Conservation (phyloP, 2,888 invertebrate genomes). For the Eilema griseolum region DNA sequence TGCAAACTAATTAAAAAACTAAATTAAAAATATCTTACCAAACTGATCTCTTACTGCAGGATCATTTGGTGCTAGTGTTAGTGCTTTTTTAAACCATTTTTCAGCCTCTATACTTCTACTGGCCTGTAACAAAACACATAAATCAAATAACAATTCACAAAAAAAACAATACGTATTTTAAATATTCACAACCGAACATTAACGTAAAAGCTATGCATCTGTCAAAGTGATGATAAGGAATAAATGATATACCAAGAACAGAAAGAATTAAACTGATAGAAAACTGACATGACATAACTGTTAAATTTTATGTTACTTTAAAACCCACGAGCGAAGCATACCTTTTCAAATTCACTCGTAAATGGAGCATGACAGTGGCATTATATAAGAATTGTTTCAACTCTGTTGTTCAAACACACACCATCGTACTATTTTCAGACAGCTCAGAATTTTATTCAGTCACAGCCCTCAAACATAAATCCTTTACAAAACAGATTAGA, state of each 20-base stretch:
- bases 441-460: neutral
- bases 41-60: constrained; percentile 96
- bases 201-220: neutral
- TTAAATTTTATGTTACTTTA: neutral
- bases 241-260: too few species aligned
- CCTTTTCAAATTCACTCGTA: neutral
- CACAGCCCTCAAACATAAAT: neutral
- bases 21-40: constrained; percentile 84
- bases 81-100: constrained; percentile 95
- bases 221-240: neutral
- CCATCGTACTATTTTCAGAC: neutral
- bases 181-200: neutral
- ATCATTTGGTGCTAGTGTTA: constrained; percentile 93
- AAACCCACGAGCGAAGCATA: too few species aligned
- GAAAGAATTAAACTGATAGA: neutral
- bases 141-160: constrained; percentile 1
- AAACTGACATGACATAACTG: neutral
- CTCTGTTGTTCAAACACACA: neutral
- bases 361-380: neutral
- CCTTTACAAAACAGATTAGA: neutral
- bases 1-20: too few species aligned
- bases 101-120: constrained; percentile 95
- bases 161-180: neutral
- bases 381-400: neutral
- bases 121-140: constrained; percentile 85